Base-by-base conservation (phyloP, 1,140 invertebrate genomes). In the Drosophila ambigua region DNA sequence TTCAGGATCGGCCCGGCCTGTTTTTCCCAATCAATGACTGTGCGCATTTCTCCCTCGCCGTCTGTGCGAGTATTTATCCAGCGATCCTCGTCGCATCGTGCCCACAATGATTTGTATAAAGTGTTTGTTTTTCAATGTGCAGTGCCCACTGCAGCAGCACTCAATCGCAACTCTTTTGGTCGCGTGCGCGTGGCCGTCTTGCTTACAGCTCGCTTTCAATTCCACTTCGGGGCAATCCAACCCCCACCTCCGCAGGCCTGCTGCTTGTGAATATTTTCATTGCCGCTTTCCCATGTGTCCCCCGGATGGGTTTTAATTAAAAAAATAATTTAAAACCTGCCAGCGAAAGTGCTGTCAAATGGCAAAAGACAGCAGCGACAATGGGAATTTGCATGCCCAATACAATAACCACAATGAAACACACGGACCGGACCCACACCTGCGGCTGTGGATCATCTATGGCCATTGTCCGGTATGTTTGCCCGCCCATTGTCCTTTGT, bases 181-280 rank as follows among this genome's bases (percentile, higher is more conserved):
- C 8, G 20, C 45, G 39, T 26, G 60, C 83, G 82, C 82, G 83
- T 87, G 82, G 54, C 71, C 43, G 23, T 11, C 63, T 48, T 54
- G 43, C 65, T 65, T 58, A 15, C 26, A 9, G 31, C 35, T 39
- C 31, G 45, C 16, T 11, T 2, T 15, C 28, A 55, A 6, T 8
- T 15, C 16, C 7, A 45, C 24, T 9, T 9, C 23, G 8, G n/a
- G 39, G 6, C 13, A 7, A 2, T 16, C 23, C 13, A 50, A 50
- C 49, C n/a, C 31, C 24, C 4, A 52, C 5, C 13, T 20, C 15
- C 15, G 8, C 24, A 15, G 13, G 20, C 6, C 20, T 44, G 31
- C 20, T 48, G 41, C 60, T 59, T 85, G 77, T 66, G 85, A 90
- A 81, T 90, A 79, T 80, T 90, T 90, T 89, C 54, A 72, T 74